Evolutionary conservation across 2,797 vertebrate genomes (phyloP).

Genomic region (Oreochromis grahami): DNA sequence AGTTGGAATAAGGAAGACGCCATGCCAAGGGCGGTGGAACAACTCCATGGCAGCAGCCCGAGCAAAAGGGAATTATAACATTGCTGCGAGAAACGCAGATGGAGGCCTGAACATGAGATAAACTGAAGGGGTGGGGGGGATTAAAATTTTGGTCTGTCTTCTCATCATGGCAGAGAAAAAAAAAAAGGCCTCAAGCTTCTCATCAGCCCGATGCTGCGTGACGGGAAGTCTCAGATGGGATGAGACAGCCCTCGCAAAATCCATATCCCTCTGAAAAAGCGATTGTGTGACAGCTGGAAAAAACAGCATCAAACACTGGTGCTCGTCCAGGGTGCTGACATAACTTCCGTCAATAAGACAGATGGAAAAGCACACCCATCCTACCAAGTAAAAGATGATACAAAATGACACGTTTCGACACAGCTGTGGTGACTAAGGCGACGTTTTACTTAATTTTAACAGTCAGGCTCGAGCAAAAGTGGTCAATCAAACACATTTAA

Average conservation of each 20-base stretch:
- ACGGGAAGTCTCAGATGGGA: conserved; percentile 39
- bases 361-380: conserved; percentile 19
- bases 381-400: background rate
- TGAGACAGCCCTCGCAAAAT: conserved; percentile 21
- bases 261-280: conserved; percentile 19
- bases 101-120: conserved; percentile 40
- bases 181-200: conserved; percentile 17
- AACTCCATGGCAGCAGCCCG: background rate
- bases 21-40: conserved; percentile 19
- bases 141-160: conserved; percentile 45
- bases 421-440: background rate
- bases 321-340: conserved; percentile 16
- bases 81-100: conserved; percentile 43
- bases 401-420: background rate
- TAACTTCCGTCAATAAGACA: conserved; percentile 10
- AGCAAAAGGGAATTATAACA: conserved; percentile 39
- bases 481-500: background rate
- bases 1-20: background rate
- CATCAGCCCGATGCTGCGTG: conserved; percentile 2
- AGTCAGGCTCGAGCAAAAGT: background rate
- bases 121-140: background rate
- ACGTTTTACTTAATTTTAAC: conserved; percentile 1
- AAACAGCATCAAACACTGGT: conserved; percentile 29
- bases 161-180: background rate
- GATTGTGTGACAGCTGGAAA: conserved; percentile 56